phyloP scores from a whole-genome alignment of 2,888 invertebrate species.

The Standfussiana lucernea region DNA sequence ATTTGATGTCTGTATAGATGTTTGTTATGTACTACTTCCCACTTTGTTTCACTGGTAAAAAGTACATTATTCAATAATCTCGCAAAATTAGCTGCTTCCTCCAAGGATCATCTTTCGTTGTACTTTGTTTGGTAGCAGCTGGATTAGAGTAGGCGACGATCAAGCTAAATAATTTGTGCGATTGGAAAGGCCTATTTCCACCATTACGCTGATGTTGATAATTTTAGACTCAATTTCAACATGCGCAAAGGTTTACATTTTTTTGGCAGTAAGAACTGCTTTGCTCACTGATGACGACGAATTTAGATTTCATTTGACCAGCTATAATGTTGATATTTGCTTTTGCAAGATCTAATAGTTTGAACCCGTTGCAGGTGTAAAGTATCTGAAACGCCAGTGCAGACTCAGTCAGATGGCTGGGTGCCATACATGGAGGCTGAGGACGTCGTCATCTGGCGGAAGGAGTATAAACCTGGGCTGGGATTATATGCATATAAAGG shows the following conservation, averaged over 20 bases:
- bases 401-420: constrained; percentile 91
- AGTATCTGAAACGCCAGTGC: constrained; percentile 65
- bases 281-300: not conserved
- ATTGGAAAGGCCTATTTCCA: not conserved
- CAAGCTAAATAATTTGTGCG: not conserved
- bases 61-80: not conserved
- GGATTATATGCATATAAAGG: constrained; percentile 95
- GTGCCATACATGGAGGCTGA: constrained; percentile 94
- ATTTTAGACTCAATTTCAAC: not conserved
- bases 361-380: constrained; percentile 76
- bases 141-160: not conserved
- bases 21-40: not conserved
- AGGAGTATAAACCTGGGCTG: constrained; percentile 91
- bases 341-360: not conserved
- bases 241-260: not conserved
- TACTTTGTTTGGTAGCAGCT: not conserved
- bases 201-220: not conserved
- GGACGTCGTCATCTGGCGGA: constrained; percentile 95
- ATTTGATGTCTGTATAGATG: too few species aligned
- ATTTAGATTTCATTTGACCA: not conserved
- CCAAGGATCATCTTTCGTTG: too few species aligned
- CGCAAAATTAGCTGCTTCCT: not conserved
- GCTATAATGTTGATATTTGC: not conserved
- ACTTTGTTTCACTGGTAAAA: not conserved
- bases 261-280: not conserved